Percentiles rank a stretch among this genome's conserved stretches.
Evolutionary conservation across 2,113 vertebrate genomes (phyloP).

Genomic region (Sapajus apella): DNA sequence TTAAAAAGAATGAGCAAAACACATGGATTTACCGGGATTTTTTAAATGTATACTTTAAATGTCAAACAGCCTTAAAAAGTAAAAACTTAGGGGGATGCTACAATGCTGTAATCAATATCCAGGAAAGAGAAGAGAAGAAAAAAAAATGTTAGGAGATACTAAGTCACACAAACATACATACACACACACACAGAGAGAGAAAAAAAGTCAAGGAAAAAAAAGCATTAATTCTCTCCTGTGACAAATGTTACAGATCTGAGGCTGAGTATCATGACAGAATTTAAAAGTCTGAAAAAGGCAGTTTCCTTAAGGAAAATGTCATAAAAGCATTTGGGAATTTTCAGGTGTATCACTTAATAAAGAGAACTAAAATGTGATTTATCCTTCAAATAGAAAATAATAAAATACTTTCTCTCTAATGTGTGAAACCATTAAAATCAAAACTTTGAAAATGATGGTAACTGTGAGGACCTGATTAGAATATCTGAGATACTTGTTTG

Average conservation of each 20-base stretch:
- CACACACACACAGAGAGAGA: neutral
- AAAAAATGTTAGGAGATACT: neutral
- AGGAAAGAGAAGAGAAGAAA: neutral
- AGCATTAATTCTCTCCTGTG: neutral
- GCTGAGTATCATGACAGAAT: neutral
- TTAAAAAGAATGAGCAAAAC: constrained; percentile 18
- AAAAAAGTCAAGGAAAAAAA: neutral
- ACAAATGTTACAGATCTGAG: neutral
- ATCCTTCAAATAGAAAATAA: neutral
- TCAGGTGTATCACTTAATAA: neutral
- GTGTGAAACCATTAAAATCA: constrained; percentile 14
- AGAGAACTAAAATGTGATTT: constrained; percentile 9
- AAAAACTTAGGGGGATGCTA: neutral
- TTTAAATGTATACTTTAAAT: constrained; percentile 54
- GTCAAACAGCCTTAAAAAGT: neutral
- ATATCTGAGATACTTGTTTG: neutral
- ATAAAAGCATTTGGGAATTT: neutral
- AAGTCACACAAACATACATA: neutral
- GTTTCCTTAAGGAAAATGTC: neutral
- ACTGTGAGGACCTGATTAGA: neutral
- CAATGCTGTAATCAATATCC: neutral
- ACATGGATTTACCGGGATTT: constrained; percentile 29
- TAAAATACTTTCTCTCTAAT: constrained; percentile 14
- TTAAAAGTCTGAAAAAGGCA: neutral
- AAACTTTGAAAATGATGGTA: neutral